Conservation (phyloP, 2,888 invertebrate species). For the Ypsolopha scabrella region DNA sequence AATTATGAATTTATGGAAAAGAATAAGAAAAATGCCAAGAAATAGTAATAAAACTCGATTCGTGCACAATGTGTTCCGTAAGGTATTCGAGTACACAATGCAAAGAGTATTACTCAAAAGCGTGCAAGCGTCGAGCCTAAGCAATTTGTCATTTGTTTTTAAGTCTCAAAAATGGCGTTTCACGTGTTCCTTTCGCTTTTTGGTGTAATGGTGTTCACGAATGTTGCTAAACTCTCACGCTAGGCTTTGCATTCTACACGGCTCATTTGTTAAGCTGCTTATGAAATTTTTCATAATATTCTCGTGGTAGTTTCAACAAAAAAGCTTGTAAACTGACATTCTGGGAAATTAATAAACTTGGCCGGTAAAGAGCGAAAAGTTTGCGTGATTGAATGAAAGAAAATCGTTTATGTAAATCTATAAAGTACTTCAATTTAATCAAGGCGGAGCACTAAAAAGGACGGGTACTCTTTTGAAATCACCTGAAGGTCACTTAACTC, state of each 20-base stretch:
- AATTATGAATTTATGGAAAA: not conserved
- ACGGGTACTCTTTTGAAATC: no score
- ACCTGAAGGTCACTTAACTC: no score
- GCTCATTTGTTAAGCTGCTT: not conserved
- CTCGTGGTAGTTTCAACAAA: no score
- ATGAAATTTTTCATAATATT: not conserved
- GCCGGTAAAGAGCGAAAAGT: not conserved
- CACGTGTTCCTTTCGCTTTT: slow-evolving; percentile 5
- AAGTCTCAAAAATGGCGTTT: not conserved
- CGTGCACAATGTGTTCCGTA: not conserved
- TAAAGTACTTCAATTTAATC: no score
- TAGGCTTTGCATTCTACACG: not conserved
- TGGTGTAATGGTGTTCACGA: slow-evolving; percentile 2
- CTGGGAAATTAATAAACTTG: not conserved
- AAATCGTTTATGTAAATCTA: no score
- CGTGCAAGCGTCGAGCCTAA: not conserved
- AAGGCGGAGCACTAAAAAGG: no score
- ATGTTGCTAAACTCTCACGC: slow-evolving; percentile 1
- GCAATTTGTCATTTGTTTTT: slow-evolving; percentile 11
- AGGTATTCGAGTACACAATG: not conserved
- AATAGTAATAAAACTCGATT: slow-evolving; percentile 1
- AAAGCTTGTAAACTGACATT: not conserved
- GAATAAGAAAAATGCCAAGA: slow-evolving; percentile 7
- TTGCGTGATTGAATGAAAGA: not conserved
- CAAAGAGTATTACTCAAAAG: slow-evolving; percentile 8